A percentile compares a stretch with the other conserved stretches of the same genome.
Conservation (phyloP, 2,113 vertebrate genomes). For the Sander vitreus region DNA sequence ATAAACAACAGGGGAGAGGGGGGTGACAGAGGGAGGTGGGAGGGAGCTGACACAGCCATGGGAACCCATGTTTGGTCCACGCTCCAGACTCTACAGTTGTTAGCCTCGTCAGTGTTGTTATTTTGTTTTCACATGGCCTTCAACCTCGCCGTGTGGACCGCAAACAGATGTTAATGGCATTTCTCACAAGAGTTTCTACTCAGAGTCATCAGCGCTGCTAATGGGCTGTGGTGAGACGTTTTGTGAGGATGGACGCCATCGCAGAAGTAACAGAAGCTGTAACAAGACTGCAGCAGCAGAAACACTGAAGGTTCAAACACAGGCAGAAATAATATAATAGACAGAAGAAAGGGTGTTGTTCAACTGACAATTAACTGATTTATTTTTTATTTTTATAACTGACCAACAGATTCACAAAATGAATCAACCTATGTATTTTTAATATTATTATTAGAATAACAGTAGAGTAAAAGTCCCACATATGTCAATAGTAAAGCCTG, state of each 20-base stretch:
- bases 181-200: conserved; percentile 36
- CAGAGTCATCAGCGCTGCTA: conserved; percentile 24
- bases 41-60: conserved; percentile 43
- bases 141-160: conserved; percentile 46
- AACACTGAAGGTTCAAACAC: too few species aligned
- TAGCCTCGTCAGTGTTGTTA: conserved; percentile 46
- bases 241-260: conserved; percentile 27
- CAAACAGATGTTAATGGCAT: conserved; percentile 61
- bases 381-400: too few species aligned
- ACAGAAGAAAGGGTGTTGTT: too few species aligned
- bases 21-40: not conserved
- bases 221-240: conserved; percentile 33
- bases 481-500: not conserved
- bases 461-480: too few species aligned
- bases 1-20: conserved; percentile 17
- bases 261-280: not conserved
- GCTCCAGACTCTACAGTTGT: conserved; percentile 56
- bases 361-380: too few species aligned
- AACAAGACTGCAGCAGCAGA: not conserved
- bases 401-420: too few species aligned
- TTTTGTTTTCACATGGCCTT: conserved; percentile 71
- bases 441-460: too few species aligned
- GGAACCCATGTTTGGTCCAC: conserved; percentile 53
- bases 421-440: too few species aligned
- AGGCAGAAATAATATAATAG: too few species aligned